These are phyloP conservation scores for Notothenia coriiceps DNA, from an alignment of 2,113 vertebrate genomes.

Conservation along the genomic window DNA sequence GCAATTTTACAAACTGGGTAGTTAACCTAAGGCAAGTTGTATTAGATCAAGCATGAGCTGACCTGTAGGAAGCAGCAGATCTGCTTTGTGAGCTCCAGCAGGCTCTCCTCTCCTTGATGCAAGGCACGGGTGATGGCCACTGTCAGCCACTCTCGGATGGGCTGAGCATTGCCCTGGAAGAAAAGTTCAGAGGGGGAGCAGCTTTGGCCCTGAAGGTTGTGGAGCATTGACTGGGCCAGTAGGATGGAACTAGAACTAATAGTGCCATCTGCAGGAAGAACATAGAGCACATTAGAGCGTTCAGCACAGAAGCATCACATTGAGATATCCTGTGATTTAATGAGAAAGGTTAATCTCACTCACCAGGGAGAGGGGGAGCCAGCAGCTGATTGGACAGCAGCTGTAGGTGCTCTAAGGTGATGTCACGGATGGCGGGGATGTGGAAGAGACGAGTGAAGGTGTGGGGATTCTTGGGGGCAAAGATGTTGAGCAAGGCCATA, in stretches of 20 bases:
- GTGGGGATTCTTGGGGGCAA: constrained; percentile 96
- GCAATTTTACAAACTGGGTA: not conserved
- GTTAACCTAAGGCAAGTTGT: not conserved
- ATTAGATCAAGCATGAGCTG: not conserved
- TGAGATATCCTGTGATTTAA: not conserved
- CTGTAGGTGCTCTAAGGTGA: constrained; percentile 97
- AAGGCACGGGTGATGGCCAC: constrained; percentile 95
- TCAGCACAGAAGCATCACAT: constrained; percentile 7
- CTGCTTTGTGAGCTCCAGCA: constrained; percentile 95
- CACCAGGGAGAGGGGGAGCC: constrained; percentile 95
- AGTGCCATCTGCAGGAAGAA: constrained; percentile 89
- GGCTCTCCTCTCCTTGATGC: constrained; percentile 96
- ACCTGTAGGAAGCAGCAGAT: constrained; percentile 98
- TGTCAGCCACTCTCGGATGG: constrained; percentile 93
- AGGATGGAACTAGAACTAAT: constrained; percentile 95
- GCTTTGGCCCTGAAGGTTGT: constrained; percentile 92
- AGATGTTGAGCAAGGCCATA: constrained; percentile 96
- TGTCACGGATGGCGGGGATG: constrained; percentile 95
- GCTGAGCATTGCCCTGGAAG: constrained; percentile 94
- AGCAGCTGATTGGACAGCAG: constrained; percentile 97
- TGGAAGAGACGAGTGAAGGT: constrained; percentile 97
- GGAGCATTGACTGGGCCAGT: constrained; percentile 93
- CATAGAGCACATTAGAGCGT: not conserved
- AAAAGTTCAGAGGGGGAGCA: constrained; percentile 96
- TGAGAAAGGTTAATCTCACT: constrained; percentile 31